These are phyloP conservation scores for Hippoglossus hippoglossus DNA, from an alignment of 2,797 vertebrate genomes.

Conservation along the genomic window DNA sequence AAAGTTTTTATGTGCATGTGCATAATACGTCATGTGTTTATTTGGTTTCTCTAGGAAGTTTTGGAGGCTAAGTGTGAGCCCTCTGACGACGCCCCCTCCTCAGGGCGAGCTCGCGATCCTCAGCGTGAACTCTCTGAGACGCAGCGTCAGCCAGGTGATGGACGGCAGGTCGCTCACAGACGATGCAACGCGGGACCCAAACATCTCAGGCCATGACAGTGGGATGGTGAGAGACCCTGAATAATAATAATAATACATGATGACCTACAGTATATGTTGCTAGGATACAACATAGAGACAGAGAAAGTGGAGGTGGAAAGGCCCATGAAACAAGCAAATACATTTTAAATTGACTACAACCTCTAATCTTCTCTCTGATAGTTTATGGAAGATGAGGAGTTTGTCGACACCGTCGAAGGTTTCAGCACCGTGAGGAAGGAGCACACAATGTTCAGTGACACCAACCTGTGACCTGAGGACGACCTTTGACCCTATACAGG, in stretches of 20 bases:
- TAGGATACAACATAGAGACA: too few relatives aligned
- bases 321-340: too few relatives aligned
- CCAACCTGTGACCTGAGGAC: slow-evolving; percentile 84
- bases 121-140: slow-evolving; percentile 84
- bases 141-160: slow-evolving; percentile 93
- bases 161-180: slow-evolving; percentile 85
- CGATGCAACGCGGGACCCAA: slow-evolving; percentile 88
- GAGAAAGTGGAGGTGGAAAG: background rate
- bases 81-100: slow-evolving; percentile 43
- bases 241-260: background rate
- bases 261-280: slow-evolving; percentile 23
- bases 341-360: too few relatives aligned
- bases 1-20: too few relatives aligned
- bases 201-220: slow-evolving; percentile 87
- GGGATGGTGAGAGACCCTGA: slow-evolving; percentile 88
- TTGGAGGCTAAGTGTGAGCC: slow-evolving; percentile 85
- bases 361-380: slow-evolving; percentile 47
- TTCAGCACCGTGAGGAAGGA: slow-evolving; percentile 98
- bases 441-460: slow-evolving; percentile 96
- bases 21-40: too few relatives aligned
- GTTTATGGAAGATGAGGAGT: slow-evolving; percentile 94
- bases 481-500: slow-evolving; percentile 15
- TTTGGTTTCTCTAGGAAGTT: slow-evolving; percentile 82
- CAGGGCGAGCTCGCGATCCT: slow-evolving; percentile 72
- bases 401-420: slow-evolving; percentile 94